Evolutionary conservation across 2,888 invertebrate species (phyloP).

Genomic region (Tipula confusa): DNA sequence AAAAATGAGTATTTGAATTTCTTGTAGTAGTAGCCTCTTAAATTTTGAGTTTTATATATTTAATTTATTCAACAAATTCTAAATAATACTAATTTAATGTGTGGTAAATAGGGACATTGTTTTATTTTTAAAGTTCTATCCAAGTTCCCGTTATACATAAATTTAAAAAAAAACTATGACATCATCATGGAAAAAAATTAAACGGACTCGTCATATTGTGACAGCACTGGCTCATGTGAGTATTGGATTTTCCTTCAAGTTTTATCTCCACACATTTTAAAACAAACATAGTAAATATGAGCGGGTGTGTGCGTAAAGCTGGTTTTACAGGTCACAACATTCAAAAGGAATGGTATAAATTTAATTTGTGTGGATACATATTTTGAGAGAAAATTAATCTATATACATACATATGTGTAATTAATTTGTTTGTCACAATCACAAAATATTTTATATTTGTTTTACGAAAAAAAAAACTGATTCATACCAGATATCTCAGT

Average conservation of each 20-base stretch:
- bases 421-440: background rate
- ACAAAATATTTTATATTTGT: background rate
- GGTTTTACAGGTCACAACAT: slow-evolving; percentile 8
- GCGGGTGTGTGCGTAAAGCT: background rate
- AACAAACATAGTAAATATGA: background rate
- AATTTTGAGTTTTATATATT: background rate
- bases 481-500: background rate
- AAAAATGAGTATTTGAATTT: background rate
- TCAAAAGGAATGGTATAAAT: slow-evolving; percentile 1
- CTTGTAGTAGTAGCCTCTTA: background rate
- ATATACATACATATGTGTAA: background rate
- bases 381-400: background rate
- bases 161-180: slow-evolving; percentile 3
- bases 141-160: background rate
- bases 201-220: slow-evolving; percentile 26
- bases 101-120: background rate
- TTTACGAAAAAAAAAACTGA: background rate
- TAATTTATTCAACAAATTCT: background rate
- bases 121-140: background rate
- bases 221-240: slow-evolving; percentile 27
- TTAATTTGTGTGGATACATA: background rate
- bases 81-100: background rate
- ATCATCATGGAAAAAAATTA: slow-evolving; percentile 5
- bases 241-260: background rate
- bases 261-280: background rate